phyloP scores from a whole-genome alignment of 1,140 invertebrate genomes.

The Bombus haemorrhoidalis region DNA sequence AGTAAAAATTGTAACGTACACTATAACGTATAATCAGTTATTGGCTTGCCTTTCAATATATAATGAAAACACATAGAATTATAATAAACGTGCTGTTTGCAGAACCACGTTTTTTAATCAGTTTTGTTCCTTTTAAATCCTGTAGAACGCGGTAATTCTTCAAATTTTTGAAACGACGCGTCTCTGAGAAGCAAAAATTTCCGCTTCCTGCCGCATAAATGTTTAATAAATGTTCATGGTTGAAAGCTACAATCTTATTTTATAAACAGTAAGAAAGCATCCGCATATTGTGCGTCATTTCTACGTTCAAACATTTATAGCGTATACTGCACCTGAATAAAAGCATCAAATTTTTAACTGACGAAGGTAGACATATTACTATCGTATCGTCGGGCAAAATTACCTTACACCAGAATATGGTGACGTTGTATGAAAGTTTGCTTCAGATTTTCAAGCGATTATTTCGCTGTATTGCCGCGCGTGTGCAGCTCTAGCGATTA shows the following conservation, averaged over 20 bases:
- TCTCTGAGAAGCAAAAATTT: background rate
- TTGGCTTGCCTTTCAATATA: too few relatives aligned
- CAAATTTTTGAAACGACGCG: background rate
- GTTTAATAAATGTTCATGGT: background rate
- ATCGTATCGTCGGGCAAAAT: background rate
- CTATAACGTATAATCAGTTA: too few relatives aligned
- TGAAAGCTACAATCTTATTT: background rate
- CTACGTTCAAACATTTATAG: background rate
- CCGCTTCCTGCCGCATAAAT: background rate
- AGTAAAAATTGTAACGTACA: too few relatives aligned
- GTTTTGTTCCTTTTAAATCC: too few relatives aligned
- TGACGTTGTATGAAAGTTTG: background rate
- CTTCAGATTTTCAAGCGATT: slow-evolving; percentile 64
- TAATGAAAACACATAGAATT: too few relatives aligned
- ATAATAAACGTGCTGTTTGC: too few relatives aligned
- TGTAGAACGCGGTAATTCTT: too few relatives aligned
- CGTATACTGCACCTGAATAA: background rate
- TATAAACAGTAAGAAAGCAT: background rate
- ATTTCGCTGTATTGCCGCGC: slow-evolving; percentile 33
- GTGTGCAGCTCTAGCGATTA: slow-evolving; percentile 60
- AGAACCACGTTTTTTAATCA: too few relatives aligned
- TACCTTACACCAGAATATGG: background rate
- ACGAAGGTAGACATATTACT: background rate
- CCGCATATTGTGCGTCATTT: background rate
- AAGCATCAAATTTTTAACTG: background rate